phyloP scores from a whole-genome alignment of 2,888 invertebrate genomes.

The Nemotelus pantherinus region DNA sequence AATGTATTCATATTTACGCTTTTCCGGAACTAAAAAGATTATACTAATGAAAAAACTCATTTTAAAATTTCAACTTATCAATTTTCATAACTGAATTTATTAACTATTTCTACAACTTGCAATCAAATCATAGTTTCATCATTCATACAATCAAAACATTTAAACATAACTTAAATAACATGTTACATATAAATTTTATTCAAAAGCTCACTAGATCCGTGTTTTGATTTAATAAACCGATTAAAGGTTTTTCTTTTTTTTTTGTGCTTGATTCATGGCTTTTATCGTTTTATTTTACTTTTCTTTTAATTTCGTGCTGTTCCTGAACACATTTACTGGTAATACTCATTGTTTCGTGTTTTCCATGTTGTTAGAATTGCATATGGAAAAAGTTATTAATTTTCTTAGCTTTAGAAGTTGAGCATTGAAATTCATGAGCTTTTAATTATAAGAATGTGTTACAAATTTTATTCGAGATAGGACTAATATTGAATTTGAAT shows the following conservation, averaged over 20 bases:
- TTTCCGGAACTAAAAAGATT: no score
- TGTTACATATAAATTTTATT: constrained; percentile 19
- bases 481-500: no score
- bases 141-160: constrained; percentile 12
- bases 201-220: constrained; percentile 11
- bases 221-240: no score
- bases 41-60: no score
- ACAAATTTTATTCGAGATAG: no score
- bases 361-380: neutral
- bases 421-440: no score
- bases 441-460: no score
- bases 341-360: neutral
- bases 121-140: constrained; percentile 19
- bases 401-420: neutral
- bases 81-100: constrained; percentile 26
- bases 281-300: no score
- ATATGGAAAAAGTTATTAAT: neutral
- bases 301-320: constrained; percentile 1
- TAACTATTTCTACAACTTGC: constrained; percentile 12
- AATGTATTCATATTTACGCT: no score
- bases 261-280: no score
- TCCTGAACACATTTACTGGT: constrained; percentile 35
- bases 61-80: neutral
- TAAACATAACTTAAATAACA: constrained; percentile 4
- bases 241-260: no score